Evolutionary conservation across 2,797 vertebrate genomes (phyloP), one percentile per base, ranked within the genome.

Genomic region (Lacerta viridis): DNA sequence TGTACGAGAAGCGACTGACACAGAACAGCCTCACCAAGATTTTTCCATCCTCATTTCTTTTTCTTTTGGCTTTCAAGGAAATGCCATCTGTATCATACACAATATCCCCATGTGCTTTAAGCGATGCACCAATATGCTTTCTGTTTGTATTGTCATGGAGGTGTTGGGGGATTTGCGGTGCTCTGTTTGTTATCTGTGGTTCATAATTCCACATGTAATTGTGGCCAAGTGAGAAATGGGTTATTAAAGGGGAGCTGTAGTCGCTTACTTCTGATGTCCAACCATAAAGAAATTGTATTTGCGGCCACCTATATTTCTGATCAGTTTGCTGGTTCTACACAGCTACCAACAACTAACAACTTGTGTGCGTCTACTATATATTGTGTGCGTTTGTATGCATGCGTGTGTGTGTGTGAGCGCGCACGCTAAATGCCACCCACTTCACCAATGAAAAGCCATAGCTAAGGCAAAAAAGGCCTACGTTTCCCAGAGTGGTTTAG

Each of bases 21-120:
- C 39, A 23, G 29, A 74, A 1, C 33, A 46, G 2, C 64, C 61
- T 69, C 15, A 61, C 68, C 18, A 20, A 23, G 25, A 1, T 76
- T 29, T 80, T 29, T 66, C 15, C 29, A 55, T 77, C 18, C 2
- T 64, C 43, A 29, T n/a, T 27, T 4, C 50, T 39, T 6, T 10
- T 23, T 77, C 66, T 82, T 64, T 64, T 64, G 20, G 75, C 36
- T 91, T 92, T 86, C 41, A 36, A 68, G 80, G 71, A 71, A 20
- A 36, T 36, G 23, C 4, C 29, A 61, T 43, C 29, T 41, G n/a
- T 17, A 5, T 9, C 75, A 39, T 15, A 18, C 18, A n/a, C 41
- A 74, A n/a, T 27, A 13, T 50, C 81, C 36, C 27, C 66, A 41
- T 29, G 80, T 41, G 6, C 18, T 6, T 83, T 81, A 43, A 7